Evolutionary conservation across 2,113 vertebrate species (phyloP).

Genomic region (Syrmaticus mikado): DNA sequence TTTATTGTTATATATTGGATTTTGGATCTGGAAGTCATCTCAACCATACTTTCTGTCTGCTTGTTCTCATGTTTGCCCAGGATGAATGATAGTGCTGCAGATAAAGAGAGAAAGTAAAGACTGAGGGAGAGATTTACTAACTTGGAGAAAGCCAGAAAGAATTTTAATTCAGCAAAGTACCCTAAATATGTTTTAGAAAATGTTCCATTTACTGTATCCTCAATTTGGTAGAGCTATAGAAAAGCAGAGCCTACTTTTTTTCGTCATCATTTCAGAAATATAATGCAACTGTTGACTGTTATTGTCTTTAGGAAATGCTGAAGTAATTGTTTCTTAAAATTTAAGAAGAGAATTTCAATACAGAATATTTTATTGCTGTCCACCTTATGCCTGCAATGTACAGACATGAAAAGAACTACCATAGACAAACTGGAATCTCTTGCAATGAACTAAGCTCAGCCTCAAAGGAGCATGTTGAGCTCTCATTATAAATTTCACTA

Average conservation of each 20-base stretch:
- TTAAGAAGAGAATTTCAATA: background rate
- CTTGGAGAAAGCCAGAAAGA: background rate
- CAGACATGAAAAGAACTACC: background rate
- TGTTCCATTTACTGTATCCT: background rate
- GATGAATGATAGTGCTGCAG: background rate
- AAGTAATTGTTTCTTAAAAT: background rate
- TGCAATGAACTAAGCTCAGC: background rate
- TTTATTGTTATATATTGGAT: background rate
- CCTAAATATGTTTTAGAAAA: background rate
- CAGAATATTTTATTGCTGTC: background rate
- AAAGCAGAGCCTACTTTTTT: background rate
- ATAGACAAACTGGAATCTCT: background rate
- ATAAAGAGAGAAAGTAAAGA: background rate
- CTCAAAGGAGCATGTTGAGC: background rate
- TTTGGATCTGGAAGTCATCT: background rate
- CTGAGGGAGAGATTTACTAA: background rate
- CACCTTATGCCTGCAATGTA: background rate
- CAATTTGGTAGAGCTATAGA: background rate
- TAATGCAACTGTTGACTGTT: background rate
- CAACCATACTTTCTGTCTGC: background rate
- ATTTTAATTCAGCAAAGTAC: background rate
- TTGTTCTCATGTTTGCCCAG: background rate
- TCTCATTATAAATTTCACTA: background rate
- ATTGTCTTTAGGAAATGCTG: background rate
- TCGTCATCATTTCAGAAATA: background rate